Percentiles rank a stretch among this genome's conserved stretches.
These are phyloP conservation scores for Antechinus stuartii DNA, from an alignment of 2,113 vertebrate genomes.

Conservation along the genomic window DNA sequence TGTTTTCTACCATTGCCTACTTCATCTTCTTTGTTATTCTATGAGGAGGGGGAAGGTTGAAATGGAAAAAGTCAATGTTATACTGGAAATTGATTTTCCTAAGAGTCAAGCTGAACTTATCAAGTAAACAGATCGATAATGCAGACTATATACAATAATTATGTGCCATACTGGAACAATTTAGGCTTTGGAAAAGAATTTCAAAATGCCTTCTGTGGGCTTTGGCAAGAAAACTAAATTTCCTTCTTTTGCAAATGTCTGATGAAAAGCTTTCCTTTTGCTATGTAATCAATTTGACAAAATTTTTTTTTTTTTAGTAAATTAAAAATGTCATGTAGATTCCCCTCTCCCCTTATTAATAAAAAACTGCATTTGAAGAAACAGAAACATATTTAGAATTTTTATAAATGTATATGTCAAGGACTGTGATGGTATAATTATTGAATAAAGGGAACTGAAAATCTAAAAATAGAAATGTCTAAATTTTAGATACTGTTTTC, in stretches of 20 bases:
- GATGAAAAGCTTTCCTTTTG: slow-evolving; percentile 24
- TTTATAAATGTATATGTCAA: not conserved
- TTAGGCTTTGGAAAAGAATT: not conserved
- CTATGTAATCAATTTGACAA: not conserved
- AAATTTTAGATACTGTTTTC: not conserved
- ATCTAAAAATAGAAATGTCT: not conserved
- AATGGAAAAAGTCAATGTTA: not conserved
- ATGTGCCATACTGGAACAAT: not conserved
- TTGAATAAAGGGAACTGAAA: not conserved
- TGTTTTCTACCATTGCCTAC: rapidly evolving
- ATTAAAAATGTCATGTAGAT: not conserved
- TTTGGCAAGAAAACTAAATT: slow-evolving; percentile 20
- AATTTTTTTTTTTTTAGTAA: not conserved
- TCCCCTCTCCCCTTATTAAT: slow-evolving; percentile 5
- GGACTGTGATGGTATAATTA: not conserved
- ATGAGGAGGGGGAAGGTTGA: not conserved
- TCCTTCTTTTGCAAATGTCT: not conserved
- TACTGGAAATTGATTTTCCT: not conserved
- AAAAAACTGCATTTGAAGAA: not conserved
- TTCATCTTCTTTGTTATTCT: not conserved
- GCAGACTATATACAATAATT: not conserved
- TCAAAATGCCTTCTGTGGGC: not conserved
- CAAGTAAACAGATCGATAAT: not conserved
- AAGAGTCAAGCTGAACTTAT: not conserved
- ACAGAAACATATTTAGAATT: not conserved